Conservation (phyloP, 1,140 invertebrate genomes). For the Zaprionus lachaisei region DNA sequence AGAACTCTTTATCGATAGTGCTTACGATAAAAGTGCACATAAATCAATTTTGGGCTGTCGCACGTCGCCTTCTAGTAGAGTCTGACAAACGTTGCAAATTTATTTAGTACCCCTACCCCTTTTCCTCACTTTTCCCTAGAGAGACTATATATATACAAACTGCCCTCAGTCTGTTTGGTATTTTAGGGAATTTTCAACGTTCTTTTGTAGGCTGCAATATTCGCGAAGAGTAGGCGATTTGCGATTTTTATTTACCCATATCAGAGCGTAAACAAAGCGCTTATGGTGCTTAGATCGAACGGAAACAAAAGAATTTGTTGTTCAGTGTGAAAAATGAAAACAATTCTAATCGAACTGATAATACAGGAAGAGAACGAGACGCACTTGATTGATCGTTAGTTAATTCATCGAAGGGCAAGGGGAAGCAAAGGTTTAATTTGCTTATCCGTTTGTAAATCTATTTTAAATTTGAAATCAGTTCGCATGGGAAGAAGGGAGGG, state of each 20-base stretch:
- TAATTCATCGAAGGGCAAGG: background rate
- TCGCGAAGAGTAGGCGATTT: slow-evolving; percentile 15
- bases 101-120: slow-evolving; percentile 2
- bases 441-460: background rate
- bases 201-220: background rate
- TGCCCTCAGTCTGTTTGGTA: background rate
- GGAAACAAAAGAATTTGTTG: slow-evolving; percentile 29
- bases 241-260: slow-evolving; percentile 36
- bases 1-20: slow-evolving; percentile 23
- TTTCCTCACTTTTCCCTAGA: background rate
- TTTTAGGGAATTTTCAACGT: slow-evolving; percentile 5
- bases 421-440: background rate
- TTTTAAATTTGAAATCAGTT: background rate
- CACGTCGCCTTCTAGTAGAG: background rate
- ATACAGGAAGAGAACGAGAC: background rate
- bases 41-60: slow-evolving; percentile 32
- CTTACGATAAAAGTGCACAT: slow-evolving; percentile 32
- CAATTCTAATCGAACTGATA: background rate
- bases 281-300: slow-evolving; percentile 18
- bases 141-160: background rate
- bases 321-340: slow-evolving; percentile 33
- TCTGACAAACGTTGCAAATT: slow-evolving; percentile 34
- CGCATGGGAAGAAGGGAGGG: background rate
- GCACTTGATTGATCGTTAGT: background rate
- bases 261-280: slow-evolving; percentile 35